Base-by-base conservation (phyloP, 2,797 vertebrate genomes). In the Sylvilagus floridanus region DNA sequence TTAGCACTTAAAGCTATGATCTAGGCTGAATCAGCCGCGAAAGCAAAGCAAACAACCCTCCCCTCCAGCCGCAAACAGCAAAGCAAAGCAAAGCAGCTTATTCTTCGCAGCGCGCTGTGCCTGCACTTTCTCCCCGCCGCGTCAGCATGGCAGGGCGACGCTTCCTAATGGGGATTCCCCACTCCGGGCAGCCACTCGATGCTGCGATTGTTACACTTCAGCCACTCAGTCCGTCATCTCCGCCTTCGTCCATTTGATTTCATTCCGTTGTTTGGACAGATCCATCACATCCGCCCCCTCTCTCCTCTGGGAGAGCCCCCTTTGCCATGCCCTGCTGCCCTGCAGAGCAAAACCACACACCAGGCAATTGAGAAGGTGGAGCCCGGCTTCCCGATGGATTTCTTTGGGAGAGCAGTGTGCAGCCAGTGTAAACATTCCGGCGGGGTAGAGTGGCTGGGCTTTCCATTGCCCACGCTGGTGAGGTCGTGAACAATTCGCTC, bases 381-480 rank as follows among this genome's bases (percentile, higher is more conserved):
- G 35, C 50, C 72, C 87, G 32, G n/a, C 63, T 95, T 93, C 68
- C n/a, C 6, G 14, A 24, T 1, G 5, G 75, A 90, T 68, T 96
- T 60, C 94, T 93, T 92, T n/a, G 82, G 79, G 84, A 87, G 54
- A 96, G 94, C 86, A 90, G 54, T 88, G 16, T 85, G 62, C 35
- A 69, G 96, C 96, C 96, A 96, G 84, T 77, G 63, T 90, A 97
- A 97, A 97, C 86, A 97, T 94, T 96, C 93, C 92, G 72, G 0
- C 93, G 94, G 12, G 12, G 60, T 96, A 95, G 89, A 95, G 76
- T 85, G 68, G 88, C 73, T 95, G 63, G 32, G 92, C 85, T 96
- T 97, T 96, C 89, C 77, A 90, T 95, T 94, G 93, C 81, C 91
- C 93, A 83, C 2, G 17, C 73, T 86, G 86, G 77, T 90, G 95